These are phyloP conservation scores for Diaprepes abbreviatus DNA, from an alignment of 2,888 invertebrate genomes.

Conservation along the genomic window DNA sequence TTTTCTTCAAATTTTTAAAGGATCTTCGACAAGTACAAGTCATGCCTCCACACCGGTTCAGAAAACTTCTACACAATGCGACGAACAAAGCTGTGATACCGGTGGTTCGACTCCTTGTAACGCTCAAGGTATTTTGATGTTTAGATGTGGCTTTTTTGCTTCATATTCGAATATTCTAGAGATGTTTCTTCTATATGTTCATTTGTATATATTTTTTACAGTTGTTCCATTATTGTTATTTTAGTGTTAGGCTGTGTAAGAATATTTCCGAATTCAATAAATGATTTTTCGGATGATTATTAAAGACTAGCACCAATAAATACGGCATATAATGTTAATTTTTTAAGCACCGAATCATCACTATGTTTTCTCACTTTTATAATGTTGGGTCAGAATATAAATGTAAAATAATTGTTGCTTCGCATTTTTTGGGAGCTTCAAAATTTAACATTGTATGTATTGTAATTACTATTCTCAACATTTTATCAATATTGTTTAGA, in stretches of 20 bases:
- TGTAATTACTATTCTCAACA: too few relatives aligned
- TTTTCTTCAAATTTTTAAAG: conserved; percentile 47
- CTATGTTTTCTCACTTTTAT: too few relatives aligned
- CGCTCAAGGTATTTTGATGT: conserved; percentile 52
- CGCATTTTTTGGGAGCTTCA: too few relatives aligned
- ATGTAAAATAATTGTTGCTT: too few relatives aligned
- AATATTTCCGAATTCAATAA: too few relatives aligned
- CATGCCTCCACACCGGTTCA: conserved; percentile 65
- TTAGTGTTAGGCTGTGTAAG: not conserved
- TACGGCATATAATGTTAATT: too few relatives aligned
- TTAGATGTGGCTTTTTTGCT: conserved; percentile 19
- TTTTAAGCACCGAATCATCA: too few relatives aligned
- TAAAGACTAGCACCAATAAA: too few relatives aligned
- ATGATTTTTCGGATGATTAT: too few relatives aligned
- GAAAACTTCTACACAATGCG: conserved; percentile 60
- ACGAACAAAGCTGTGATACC: conserved; percentile 56
- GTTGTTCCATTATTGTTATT: not conserved
- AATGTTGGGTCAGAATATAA: too few relatives aligned
- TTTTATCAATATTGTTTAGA: too few relatives aligned
- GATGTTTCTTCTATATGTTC: not conserved
- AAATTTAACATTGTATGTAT: too few relatives aligned
- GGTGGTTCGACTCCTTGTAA: conserved; percentile 56
- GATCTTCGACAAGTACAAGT: conserved; percentile 62
- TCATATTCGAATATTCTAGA: not conserved
- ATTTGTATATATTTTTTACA: not conserved